Conservation (phyloP, 2,113 vertebrate species). For the Lophura nycthemera region DNA sequence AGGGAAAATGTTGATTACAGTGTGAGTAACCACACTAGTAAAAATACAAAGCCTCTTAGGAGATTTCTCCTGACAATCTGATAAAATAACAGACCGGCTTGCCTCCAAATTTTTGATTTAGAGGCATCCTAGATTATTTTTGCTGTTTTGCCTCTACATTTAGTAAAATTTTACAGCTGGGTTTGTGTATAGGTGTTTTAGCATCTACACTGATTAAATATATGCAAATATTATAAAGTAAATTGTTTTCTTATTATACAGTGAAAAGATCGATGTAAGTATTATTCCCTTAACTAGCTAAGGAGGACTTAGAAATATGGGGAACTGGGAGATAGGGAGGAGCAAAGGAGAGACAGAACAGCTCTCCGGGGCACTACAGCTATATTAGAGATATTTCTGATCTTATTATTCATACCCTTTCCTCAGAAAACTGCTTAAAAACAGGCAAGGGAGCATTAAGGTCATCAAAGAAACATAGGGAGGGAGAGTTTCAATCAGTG, state of each 20-base stretch:
- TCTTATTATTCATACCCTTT: constrained; percentile 52
- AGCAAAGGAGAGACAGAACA: neutral
- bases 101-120: neutral
- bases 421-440: constrained; percentile 49
- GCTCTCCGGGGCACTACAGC: neutral
- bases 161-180: neutral
- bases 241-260: neutral
- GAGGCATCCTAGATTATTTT: neutral
- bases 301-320: neutral
- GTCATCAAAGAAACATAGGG: constrained; percentile 28
- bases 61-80: neutral
- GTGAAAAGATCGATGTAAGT: neutral
- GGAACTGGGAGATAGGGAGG: neutral
- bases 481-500: neutral
- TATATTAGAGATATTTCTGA: constrained; percentile 16
- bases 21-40: neutral
- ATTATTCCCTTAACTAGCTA: neutral
- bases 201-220: neutral
- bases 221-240: neutral
- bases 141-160: neutral
- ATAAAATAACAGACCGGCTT: neutral
- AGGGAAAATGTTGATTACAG: neutral
- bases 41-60: neutral
- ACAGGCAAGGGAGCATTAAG: constrained; percentile 31
- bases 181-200: neutral